Percentiles rank a stretch among this genome's conserved stretches.
Evolutionary conservation across 2,113 vertebrate species (phyloP).

Genomic region (Amazona vittata): DNA sequence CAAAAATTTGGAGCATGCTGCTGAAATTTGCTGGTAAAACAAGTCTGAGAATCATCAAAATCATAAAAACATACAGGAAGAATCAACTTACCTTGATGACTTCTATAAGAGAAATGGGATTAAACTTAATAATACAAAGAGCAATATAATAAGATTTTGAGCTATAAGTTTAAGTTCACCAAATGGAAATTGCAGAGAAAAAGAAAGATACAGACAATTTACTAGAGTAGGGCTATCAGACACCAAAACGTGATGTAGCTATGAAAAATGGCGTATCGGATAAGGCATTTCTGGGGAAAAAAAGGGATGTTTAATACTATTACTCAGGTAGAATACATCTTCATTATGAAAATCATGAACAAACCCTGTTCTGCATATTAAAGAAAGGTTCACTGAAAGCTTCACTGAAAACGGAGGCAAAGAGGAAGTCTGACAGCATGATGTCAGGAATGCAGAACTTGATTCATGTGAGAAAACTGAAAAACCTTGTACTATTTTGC

Average conservation of each 20-base stretch:
- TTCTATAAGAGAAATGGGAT: background rate
- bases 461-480: background rate
- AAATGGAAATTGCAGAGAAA: background rate
- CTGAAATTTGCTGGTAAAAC: background rate
- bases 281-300: background rate
- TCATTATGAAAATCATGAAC: background rate
- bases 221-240: background rate
- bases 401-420: background rate
- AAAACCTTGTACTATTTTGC: background rate
- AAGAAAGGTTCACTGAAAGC: background rate
- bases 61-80: background rate
- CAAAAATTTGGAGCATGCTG: background rate
- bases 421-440: background rate
- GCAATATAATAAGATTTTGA: background rate
- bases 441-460: background rate
- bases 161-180: background rate
- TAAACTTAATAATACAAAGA: background rate
- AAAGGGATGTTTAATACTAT: background rate
- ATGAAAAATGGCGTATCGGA: background rate
- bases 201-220: background rate
- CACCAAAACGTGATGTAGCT: background rate
- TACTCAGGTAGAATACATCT: background rate
- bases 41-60: background rate
- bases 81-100: background rate
- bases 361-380: background rate